Base-by-base conservation (phyloP, 2,113 vertebrate species). In the Pleuronectes platessa region DNA sequence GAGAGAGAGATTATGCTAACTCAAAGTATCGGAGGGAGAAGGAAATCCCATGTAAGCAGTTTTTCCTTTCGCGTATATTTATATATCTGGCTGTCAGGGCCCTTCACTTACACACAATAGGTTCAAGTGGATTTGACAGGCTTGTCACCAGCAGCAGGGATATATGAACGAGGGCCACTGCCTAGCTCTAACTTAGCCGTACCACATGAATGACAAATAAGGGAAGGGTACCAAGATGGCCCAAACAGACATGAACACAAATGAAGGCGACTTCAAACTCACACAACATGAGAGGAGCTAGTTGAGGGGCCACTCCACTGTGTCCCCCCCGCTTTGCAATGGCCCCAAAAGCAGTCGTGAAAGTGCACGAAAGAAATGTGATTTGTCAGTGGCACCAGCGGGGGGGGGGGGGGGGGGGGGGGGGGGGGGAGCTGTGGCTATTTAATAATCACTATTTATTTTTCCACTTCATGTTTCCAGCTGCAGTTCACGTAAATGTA, bases 11-110 rank as follows among this genome's bases (percentile, higher is more conserved):
- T 92, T 91, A 92, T 89, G 84, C 88, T 89, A 89, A 88, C 88
- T 85, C 77, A 88, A 90, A 89, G 84, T 85, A 85, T 74, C 84
- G 87, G 86, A 56, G 75, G 81, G 77, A 84, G 83, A 86, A 87
- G 73, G 79, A 90, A 92, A 74, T 79, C 64, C 87, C 70, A 79
- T 90, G 92, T 92, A 91, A 92, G 92, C 90, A 89, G 82, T 92
- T 93, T 92, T 90, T 79, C 78, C 78, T 80, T 85, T 83, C 27
- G 70, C 47, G 10, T 13, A 77, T 90, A 89, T 92, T 85, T 91
- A 89, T 90, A 84, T 88, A 90, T 91, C 82, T 87, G 79, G 80
- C 86, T 92, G 89, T 90, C 91, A 91, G 67, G 55, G 84, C 79
- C 14, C 70, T 56, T 82, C 68, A 68, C 74, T 86, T 83, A 87